A percentile compares a stretch with the other conserved stretches of the same genome.
These are phyloP conservation scores for Gephyroberyx darwinii DNA, from an alignment of 2,797 vertebrate species.

Conservation along the genomic window DNA sequence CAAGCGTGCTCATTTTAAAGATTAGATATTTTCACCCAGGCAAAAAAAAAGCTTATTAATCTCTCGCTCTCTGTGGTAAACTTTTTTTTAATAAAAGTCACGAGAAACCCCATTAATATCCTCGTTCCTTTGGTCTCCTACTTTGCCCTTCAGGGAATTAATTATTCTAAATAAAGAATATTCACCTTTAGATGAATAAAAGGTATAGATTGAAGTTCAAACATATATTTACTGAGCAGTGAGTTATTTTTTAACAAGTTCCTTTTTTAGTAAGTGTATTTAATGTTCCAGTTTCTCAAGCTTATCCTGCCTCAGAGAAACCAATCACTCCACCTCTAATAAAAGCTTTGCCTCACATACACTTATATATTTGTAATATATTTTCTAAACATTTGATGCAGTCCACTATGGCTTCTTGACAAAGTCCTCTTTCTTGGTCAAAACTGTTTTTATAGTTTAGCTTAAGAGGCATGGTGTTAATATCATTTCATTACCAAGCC, in stretches of 20 bases:
- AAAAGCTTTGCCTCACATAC: conserved; percentile 42
- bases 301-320: conserved; percentile 34
- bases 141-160: background rate
- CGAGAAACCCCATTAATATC: background rate
- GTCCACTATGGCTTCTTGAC: too few relatives aligned
- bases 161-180: conserved; percentile 14
- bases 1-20: conserved; percentile 22
- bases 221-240: too few relatives aligned
- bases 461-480: too few relatives aligned
- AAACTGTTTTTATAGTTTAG: too few relatives aligned
- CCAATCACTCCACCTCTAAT: conserved; percentile 44
- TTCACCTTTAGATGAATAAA: conserved; percentile 40
- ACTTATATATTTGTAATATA: background rate
- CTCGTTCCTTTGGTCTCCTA: too few relatives aligned
- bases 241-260: background rate
- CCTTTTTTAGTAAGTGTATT: conserved; percentile 17
- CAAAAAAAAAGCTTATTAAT: conserved; percentile 11
- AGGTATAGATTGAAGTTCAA: conserved; percentile 35
- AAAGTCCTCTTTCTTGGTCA: too few relatives aligned
- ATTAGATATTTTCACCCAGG: conserved; percentile 23
- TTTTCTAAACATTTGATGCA: background rate
- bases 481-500: conserved; percentile 8
- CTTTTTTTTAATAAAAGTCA: background rate
- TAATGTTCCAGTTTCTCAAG: conserved; percentile 39
- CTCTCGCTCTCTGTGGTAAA: background rate